These are phyloP conservation scores for Hirtodrosophila confusa DNA, from an alignment of 2,888 invertebrate species.

Conservation along the genomic window DNA sequence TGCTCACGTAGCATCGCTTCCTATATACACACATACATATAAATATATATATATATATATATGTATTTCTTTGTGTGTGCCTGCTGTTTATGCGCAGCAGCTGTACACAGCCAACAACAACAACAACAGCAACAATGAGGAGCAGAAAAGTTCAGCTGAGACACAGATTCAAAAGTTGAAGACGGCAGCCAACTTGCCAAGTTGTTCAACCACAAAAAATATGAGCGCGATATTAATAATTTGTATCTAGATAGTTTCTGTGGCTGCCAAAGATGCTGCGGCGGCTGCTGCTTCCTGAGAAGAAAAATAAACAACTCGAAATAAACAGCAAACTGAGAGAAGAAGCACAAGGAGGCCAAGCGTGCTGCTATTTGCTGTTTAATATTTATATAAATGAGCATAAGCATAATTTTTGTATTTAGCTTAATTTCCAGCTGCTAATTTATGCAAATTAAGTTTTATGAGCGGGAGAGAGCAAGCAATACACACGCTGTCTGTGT, in stretches of 20 bases:
- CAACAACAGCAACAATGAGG: conserved; percentile 4
- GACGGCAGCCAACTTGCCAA: conserved; percentile 67
- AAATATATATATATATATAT: too few species aligned
- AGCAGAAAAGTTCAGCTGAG: not conserved
- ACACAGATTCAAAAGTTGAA: conserved; percentile 38
- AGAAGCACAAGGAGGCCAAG: conserved; percentile 25
- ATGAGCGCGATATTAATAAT: conserved; percentile 82
- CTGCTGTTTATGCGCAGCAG: conserved; percentile 74
- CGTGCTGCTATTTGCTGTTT: conserved; percentile 37
- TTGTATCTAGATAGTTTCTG: conserved; percentile 78
- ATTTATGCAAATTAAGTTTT: conserved; percentile 71
- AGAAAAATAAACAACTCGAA: conserved; percentile 24
- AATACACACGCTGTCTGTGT: conserved; percentile 4
- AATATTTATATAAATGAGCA: conserved; percentile 45
- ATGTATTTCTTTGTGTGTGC: conserved; percentile 19
- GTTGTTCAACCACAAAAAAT: conserved; percentile 70
- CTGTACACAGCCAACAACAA: conserved; percentile 61
- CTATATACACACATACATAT: conserved; percentile 26
- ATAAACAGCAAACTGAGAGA: not conserved
- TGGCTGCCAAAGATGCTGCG: conserved; percentile 61
- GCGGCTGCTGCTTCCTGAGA: conserved; percentile 57
- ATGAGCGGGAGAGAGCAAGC: conserved; percentile 29
- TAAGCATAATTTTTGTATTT: conserved; percentile 59
- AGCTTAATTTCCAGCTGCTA: conserved; percentile 75
- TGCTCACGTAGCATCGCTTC: conserved; percentile 59